These are phyloP conservation scores for Microcaecilia unicolor DNA, from an alignment of 2,797 vertebrate genomes.

Conservation along the genomic window DNA sequence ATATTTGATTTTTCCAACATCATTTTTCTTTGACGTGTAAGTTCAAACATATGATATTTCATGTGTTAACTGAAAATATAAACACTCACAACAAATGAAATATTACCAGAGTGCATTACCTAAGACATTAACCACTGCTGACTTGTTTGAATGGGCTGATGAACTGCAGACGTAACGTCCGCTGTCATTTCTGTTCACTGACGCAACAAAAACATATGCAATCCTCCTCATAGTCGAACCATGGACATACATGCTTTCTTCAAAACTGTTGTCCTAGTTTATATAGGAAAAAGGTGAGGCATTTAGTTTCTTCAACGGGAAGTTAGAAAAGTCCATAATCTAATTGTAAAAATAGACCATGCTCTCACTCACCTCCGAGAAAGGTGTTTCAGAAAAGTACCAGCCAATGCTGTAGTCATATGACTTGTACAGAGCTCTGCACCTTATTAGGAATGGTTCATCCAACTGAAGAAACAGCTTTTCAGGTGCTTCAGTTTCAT, in stretches of 20 bases:
- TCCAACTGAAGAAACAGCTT: slow-evolving; percentile 48
- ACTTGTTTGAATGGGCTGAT: slow-evolving; percentile 36
- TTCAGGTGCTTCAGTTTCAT: slow-evolving; percentile 9
- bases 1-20: too few relatives aligned
- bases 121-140: slow-evolving; percentile 49
- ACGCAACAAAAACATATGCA: slow-evolving; percentile 32
- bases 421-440: slow-evolving; percentile 37
- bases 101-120: slow-evolving; percentile 37
- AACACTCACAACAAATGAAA: too few relatives aligned
- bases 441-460: slow-evolving; percentile 56
- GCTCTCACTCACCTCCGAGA: slow-evolving; percentile 42
- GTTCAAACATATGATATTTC: too few relatives aligned
- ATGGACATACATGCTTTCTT: slow-evolving; percentile 27
- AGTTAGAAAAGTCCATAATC: too few relatives aligned
- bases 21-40: too few relatives aligned
- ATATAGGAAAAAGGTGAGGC: slow-evolving; percentile 28
- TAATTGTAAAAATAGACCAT: background rate
- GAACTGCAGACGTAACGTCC: slow-evolving; percentile 55
- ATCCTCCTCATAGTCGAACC: slow-evolving; percentile 35
- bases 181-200: slow-evolving; percentile 24
- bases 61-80: too few relatives aligned
- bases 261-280: slow-evolving; percentile 32
- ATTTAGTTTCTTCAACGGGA: slow-evolving; percentile 13
- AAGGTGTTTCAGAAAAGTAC: slow-evolving; percentile 34
- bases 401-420: slow-evolving; percentile 34